Percentiles rank a stretch among this genome's conserved stretches.
These are phyloP conservation scores for crab-eating macaque (Macaca fascicularis) DNA, from an alignment of 2,113 vertebrate genomes.

Conservation along the genomic window T2T-MFA8v1.1 NC_088381.1:75087001-75087500, in stretches of 20 bases:
- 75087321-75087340: background rate
- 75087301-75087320: slow-evolving; percentile 9
- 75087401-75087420: background rate
- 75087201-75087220: background rate
- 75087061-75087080: background rate
- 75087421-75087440: background rate
- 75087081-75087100: background rate
- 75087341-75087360: background rate
- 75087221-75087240: background rate
- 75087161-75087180: background rate
- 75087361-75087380: background rate
- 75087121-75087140: slow-evolving; percentile 16
- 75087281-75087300: background rate
- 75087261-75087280: background rate
- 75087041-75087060: slow-evolving; percentile 5
- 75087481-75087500: background rate
- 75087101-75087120: background rate
- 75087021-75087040: background rate
- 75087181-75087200: background rate
- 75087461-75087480: background rate
- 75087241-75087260: background rate
- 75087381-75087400: background rate
- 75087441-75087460: background rate
- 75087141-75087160: background rate
- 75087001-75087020: background rate